A percentile compares a stretch with the other conserved stretches of the same genome.
phyloP scores from a whole-genome alignment of 2,888 invertebrate genomes.

The Pollenia labialis region DNA sequence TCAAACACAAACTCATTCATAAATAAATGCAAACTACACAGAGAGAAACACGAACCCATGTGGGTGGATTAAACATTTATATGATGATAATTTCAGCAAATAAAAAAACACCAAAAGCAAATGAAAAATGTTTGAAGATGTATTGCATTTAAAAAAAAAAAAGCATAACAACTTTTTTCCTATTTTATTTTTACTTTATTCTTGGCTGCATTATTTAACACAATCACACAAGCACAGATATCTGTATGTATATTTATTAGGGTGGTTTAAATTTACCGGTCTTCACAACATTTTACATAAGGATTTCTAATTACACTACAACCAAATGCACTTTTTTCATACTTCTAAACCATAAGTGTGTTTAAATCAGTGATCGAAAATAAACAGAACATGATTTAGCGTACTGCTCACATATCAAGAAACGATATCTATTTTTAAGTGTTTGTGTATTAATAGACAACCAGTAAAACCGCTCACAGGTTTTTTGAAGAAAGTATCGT shows the following conservation, averaged over 20 bases:
- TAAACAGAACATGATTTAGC: too few species aligned
- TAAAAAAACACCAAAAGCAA: background rate
- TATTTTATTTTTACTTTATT: conserved; percentile 25
- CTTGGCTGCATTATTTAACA: conserved; percentile 28
- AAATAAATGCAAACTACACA: background rate
- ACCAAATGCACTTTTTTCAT: too few species aligned
- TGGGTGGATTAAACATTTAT: conserved; percentile 42
- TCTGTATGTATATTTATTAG: background rate
- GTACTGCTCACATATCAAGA: too few species aligned
- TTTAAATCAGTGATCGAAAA: too few species aligned
- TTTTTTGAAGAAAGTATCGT: too few species aligned
- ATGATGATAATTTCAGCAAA: conserved; percentile 40
- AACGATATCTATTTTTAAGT: too few species aligned
- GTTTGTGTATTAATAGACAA: too few species aligned
- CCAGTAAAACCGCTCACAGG: too few species aligned
- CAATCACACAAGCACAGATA: background rate
- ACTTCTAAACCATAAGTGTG: too few species aligned
- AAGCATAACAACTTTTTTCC: background rate
- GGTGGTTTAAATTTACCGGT: background rate
- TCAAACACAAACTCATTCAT: conserved; percentile 1
- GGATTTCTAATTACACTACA: too few species aligned
- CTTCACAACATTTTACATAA: too few species aligned
- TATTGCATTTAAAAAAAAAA: conserved; percentile 11
- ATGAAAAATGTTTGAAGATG: conserved; percentile 24
- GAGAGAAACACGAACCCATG: conserved; percentile 4